Conservation (phyloP, 1,140 invertebrate species). For the Scaptomyza pallida region DNA sequence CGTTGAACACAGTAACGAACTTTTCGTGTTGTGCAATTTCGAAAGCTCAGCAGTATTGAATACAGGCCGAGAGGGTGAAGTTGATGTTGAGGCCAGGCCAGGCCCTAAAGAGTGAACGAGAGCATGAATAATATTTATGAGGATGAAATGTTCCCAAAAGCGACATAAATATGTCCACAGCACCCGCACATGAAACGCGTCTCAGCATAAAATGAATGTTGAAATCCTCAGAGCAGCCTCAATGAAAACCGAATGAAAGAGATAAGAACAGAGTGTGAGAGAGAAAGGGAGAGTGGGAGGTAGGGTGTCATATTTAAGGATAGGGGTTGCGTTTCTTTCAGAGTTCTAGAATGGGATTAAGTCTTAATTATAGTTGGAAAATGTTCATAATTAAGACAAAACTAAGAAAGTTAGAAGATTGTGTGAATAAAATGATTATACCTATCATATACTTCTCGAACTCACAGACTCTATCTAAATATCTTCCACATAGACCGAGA, state of each 20-base stretch:
- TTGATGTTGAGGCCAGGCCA: neutral
- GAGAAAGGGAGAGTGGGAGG: neutral
- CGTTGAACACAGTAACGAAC: conserved; percentile 66
- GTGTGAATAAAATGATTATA: neutral
- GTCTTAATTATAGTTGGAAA: conserved; percentile 8
- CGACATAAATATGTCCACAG: conserved; percentile 84
- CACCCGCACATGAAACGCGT: conserved; percentile 75
- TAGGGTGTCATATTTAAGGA: neutral
- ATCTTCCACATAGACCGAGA: too few species aligned
- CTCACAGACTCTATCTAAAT: too few species aligned
- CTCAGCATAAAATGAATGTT: conserved; percentile 71
- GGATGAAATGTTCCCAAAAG: conserved; percentile 83
- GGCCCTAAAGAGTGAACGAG: conserved; percentile 65
- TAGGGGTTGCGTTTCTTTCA: conserved; percentile 1
- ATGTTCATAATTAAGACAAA: conserved; percentile 1
- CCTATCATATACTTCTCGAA: too few species aligned
- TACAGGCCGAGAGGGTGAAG: conserved; percentile 4
- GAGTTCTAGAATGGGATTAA: too few species aligned
- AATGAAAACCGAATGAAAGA: neutral
- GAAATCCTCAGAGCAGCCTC: conserved; percentile 47
- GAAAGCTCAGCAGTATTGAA: conserved; percentile 71
- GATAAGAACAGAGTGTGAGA: neutral
- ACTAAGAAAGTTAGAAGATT: too few species aligned
- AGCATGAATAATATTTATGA: conserved; percentile 84
- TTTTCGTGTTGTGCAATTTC: conserved; percentile 61